phyloP scores from a whole-genome alignment of 2,797 vertebrate species.

The Heteromormyrus szaboi region DNA sequence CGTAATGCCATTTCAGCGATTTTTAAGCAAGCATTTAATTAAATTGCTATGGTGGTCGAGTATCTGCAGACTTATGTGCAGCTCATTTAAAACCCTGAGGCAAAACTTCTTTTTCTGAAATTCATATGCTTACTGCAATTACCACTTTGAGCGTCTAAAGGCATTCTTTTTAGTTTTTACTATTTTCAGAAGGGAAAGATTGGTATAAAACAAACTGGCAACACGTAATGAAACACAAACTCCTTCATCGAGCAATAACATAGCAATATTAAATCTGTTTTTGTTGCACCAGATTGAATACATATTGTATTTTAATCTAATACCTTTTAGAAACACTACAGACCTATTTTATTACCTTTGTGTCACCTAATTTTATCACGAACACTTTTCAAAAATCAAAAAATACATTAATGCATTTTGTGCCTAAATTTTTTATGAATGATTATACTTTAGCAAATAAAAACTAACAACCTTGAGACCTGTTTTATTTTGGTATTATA shows the following conservation, averaged over 20 bases:
- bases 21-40: not conserved
- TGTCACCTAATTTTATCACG: not conserved
- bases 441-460: not conserved
- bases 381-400: not conserved
- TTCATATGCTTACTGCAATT: not conserved
- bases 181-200: not conserved
- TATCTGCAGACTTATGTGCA: not conserved
- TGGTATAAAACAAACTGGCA: not conserved
- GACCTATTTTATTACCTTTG: not conserved
- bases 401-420: not conserved
- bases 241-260: not conserved
- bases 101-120: not conserved
- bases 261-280: not conserved
- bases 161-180: not conserved
- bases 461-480: not conserved
- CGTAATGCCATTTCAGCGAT: not conserved
- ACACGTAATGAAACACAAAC: not conserved
- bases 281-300: not conserved
- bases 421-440: not conserved
- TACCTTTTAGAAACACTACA: not conserved
- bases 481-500: not conserved
- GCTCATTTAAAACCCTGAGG: conserved; percentile 6
- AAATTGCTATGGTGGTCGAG: not conserved
- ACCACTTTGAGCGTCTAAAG: not conserved
- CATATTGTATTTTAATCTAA: not conserved